Base-by-base conservation (phyloP, 30 jellyfish, hydroid and myxozoan genomes). In the Sanderia malayensis region DNA sequence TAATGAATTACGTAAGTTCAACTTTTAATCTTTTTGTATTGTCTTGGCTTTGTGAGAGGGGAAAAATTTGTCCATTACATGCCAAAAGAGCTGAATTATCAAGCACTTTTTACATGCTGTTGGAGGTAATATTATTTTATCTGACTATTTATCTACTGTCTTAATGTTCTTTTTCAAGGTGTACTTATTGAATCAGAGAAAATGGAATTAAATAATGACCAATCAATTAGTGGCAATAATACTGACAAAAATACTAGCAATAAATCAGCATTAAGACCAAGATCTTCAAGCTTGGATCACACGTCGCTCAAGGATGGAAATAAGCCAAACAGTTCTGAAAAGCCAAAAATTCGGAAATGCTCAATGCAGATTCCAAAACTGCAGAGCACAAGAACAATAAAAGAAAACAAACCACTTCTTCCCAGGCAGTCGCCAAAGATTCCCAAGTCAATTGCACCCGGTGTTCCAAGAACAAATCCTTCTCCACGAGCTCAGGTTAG, bases 1-100 rank as follows among this genome's bases (percentile, higher is more conserved):
- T 1, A 81, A 31, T 15, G 95, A 73, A 11, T 69, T 89, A 28
- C 63, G 97, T 89, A 71, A 41, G 87, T 46, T 20, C 11, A 18
- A 8, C 4, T 7, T 18, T 41, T 2, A 1, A 1, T 37, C 23
- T 37, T 1, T 34, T 23, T 4, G 0, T 66, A 2, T 31, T 49
- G 27, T 4, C 31, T 31, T 66, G 30, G 23, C 79, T 37, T 37
- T 37, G 52, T 37, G 6, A 4, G 13, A 37, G 52, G 13, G n/a
- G n/a, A n/a, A n/a, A n/a, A n/a, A n/a, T n/a, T n/a, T n/a, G n/a
- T n/a, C n/a, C n/a, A n/a, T n/a, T n/a, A n/a, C n/a, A n/a, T n/a
- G n/a, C n/a, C n/a, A n/a, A n/a, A n/a, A n/a, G n/a, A n/a, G n/a
- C n/a, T n/a, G n/a, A n/a, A n/a, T n/a, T n/a, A n/a, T n/a, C n/a